Percentiles rank a stretch among this genome's conserved stretches.
phyloP scores from a whole-genome alignment of 2,113 vertebrate genomes.

The Orycteropus afer region DNA sequence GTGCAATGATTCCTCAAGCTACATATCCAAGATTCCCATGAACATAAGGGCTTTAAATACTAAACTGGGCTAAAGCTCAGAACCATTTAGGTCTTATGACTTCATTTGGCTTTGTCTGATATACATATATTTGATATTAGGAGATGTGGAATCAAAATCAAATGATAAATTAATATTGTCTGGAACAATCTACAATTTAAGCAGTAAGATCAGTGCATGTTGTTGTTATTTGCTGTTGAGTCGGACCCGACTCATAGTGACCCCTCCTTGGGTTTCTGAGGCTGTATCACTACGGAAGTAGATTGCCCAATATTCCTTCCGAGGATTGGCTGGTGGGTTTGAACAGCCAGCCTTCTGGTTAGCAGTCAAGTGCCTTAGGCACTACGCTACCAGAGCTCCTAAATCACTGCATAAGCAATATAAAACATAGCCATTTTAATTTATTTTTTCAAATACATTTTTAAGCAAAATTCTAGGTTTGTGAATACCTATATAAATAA shows the following conservation, averaged over 20 bases:
- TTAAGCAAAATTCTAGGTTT: background rate
- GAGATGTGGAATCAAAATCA: background rate
- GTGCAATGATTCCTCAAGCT: background rate
- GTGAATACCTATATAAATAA: background rate
- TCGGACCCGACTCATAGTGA: too few species aligned
- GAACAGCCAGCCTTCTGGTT: too few species aligned
- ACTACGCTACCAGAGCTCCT: too few species aligned
- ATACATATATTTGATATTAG: background rate
- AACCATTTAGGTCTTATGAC: background rate
- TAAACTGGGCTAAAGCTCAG: background rate
- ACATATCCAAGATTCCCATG: background rate
- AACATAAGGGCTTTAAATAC: background rate
- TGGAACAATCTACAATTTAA: background rate
- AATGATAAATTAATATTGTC: background rate
- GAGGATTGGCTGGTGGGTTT: too few species aligned
- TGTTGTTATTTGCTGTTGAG: too few species aligned
- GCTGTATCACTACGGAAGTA: too few species aligned
- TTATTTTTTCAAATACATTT: background rate
- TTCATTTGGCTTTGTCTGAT: background rate
- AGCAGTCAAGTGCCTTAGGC: too few species aligned
- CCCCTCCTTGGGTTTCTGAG: too few species aligned
- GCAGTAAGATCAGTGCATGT: background rate
- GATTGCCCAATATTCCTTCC: too few species aligned
- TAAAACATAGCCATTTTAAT: background rate
- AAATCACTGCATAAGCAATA: background rate